Base-by-base conservation (phyloP, 1,140 invertebrate species). In the Wiebesia pumilae region DNA sequence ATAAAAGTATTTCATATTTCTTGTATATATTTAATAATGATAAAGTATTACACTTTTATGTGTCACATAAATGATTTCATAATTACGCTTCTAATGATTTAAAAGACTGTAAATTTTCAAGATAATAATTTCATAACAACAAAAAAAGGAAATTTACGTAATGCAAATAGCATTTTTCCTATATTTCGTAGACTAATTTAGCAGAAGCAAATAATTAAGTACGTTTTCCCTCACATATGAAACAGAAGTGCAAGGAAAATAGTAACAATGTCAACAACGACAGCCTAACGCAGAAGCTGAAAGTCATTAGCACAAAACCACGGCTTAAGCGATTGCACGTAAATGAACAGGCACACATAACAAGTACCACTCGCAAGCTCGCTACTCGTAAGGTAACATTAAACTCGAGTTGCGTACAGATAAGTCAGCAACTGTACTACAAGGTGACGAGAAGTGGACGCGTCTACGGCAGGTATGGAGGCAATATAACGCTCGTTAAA, bases 361-460 rank as follows among this genome's bases (percentile, higher is more conserved):
- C 89, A 35, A 69, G 87, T 24, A 90, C 92, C 58, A 90, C 38
- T 87, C 19, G 91, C 92, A 67, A 90, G 90, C 47, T 87, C 14
- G 91, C 92, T 40, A 90, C 54, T 90, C 90, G 1, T 89, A 40
- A 67, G 67, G 40, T 86, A 75, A 4, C 40, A 67, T 21, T 87
- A 78, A 88, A 33, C 30, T 43, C 85, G 0, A 73, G 83, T 38
- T 89, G 67, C n/a, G 84, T 89, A 0, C 81, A 90, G 38, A 84
- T 82, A 0, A 86, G 65, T 33, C 89, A 90, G 35, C 89, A 93
- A 43, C 88, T 93, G 27, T 89, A 90, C 40, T 94, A 92, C 86
- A 90, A 88, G 47, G 90, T 93, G 30, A 94, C 93, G 2, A 92
- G 93, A 58, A 94, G 93, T 88, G 93, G 93, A 35, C 91, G 90